Evolutionary conservation across 2,113 vertebrate species (phyloP).

Genomic region (Campylorhamphus procurvoides): DNA sequence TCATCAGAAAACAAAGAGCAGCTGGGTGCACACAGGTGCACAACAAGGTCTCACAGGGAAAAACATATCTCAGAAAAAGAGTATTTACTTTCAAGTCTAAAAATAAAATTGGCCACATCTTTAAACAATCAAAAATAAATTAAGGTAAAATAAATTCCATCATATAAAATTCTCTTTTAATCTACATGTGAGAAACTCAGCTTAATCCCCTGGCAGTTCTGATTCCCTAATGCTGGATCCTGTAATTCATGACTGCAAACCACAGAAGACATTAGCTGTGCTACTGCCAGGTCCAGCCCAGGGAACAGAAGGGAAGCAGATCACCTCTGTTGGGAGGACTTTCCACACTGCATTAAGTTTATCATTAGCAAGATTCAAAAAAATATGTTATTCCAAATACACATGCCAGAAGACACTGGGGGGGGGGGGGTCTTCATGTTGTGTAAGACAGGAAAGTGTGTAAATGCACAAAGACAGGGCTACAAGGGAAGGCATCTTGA

Average conservation of each 20-base stretch:
- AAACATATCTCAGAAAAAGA: background rate
- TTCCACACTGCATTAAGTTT: background rate
- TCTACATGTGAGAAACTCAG: background rate
- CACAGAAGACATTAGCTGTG: too few relatives aligned
- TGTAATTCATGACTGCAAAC: background rate
- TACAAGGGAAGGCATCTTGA: background rate
- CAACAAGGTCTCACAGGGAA: background rate
- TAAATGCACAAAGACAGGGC: background rate
- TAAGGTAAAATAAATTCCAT: background rate
- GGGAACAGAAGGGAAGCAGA: background rate
- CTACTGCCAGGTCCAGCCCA: background rate
- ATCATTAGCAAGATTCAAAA: background rate
- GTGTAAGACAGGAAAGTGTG: background rate
- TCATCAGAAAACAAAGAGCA: background rate
- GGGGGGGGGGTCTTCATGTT: fast-evolving
- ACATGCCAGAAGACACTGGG: fast-evolving
- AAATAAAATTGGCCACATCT: background rate
- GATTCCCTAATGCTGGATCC: background rate
- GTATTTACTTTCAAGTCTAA: background rate
- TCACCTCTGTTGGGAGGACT: background rate
- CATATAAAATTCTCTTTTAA: background rate
- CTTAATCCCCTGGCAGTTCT: background rate
- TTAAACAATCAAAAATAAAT: background rate
- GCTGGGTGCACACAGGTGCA: background rate
- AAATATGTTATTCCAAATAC: background rate